Base-by-base conservation (phyloP, 2,113 vertebrate genomes). In the Chionis minor region DNA sequence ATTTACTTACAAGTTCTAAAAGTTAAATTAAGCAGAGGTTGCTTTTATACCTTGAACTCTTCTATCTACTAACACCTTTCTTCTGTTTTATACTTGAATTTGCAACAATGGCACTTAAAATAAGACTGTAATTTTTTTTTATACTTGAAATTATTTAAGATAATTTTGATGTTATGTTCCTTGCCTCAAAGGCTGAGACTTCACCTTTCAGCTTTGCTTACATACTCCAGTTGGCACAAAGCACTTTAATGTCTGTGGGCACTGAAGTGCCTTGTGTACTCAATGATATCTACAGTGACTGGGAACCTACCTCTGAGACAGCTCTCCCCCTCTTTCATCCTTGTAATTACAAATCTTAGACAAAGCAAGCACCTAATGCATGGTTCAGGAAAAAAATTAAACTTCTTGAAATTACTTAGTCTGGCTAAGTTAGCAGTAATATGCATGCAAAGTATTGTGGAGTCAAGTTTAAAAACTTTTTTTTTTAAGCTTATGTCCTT, bases 1-100 rank as follows among this genome's bases (percentile, higher is more conserved):
- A 96, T 97, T 97, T 93, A 97, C 96, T 97, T 93, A 74, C 94
- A 97, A 94, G 95, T 97, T 96, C 94, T 97, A 74, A 90, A 97
- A 94, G 93, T 69, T 92, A 97, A 97, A 94, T 94, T 95, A 82
- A 96, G 59, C 56, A 91, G 93, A 77, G 33, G n/a, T 88, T 97
- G 86, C 71, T 92, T 97, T 97, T 93, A 92, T 94, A 86, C 26
- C 71, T 44, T 80, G 44, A 78, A 40, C 95, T 97, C 86, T 96
- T 95, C 35, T 84, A 73, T 92, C 86, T 87, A 24, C 33, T 55
- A 38, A 47, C 38, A 78, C 7, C 17, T 88, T 96, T 91, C 28
- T 69, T 78, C 78, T 58, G 14, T 77, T 83, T 86, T 44, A 74
- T 83, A 81, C 38, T 52, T 93, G 87, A 88, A 83, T 77, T 94